These are phyloP conservation scores for Holacanthella duospinosa DNA, from an alignment of 2,888 invertebrate species.

Conservation along the genomic window DNA sequence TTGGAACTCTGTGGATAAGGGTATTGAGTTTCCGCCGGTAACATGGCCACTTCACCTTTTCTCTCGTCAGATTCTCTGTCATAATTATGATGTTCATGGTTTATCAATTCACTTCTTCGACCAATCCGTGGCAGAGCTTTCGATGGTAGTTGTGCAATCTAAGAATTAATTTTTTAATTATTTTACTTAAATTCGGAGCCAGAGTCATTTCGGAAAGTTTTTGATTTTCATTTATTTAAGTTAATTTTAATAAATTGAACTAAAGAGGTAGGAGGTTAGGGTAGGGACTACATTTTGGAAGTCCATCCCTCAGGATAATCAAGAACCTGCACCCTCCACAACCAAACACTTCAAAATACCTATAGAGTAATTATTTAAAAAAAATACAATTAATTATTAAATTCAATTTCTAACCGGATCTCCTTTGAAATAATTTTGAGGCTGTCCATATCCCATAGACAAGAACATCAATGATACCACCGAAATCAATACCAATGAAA, in stretches of 20 bases:
- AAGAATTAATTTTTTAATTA: too few species aligned
- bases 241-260: neutral
- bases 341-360: too few species aligned
- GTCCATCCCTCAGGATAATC: too few species aligned
- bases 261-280: too few species aligned
- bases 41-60: neutral
- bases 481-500: too few species aligned
- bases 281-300: too few species aligned
- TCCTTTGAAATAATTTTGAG: conserved; percentile 1
- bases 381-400: neutral
- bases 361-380: too few species aligned
- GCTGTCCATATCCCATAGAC: neutral
- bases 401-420: neutral
- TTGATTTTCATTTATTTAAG: neutral
- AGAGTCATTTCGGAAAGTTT: too few species aligned
- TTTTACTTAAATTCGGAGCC: too few species aligned
- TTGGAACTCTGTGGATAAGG: neutral
- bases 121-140: conserved; percentile 21
- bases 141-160: conserved; percentile 14
- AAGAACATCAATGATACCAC: neutral
- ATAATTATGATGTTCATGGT: neutral
- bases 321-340: too few species aligned
- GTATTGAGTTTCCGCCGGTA: neutral
- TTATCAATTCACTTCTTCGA: conserved; percentile 10
- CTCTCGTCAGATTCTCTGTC: neutral